Evolutionary conservation across 2,113 vertebrate genomes (phyloP).

Genomic region (Poeciliopsis retropinna): DNA sequence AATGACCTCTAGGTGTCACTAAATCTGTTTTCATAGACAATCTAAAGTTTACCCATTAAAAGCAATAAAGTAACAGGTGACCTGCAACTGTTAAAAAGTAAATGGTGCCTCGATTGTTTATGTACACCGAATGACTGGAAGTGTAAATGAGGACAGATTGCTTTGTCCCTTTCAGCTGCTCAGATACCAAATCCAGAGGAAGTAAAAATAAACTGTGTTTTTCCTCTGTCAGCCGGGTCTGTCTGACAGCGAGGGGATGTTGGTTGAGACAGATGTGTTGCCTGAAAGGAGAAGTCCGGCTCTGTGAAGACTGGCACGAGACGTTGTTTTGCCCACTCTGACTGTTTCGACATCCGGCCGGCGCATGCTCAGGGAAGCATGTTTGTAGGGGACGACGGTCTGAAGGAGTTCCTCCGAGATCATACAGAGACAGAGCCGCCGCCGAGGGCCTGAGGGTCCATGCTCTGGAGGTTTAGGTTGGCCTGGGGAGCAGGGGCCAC

Average conservation of each 20-base stretch:
- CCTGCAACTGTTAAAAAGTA: slow-evolving; percentile 87
- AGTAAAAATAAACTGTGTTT: slow-evolving; percentile 44
- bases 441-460: background rate
- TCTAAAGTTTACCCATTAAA: slow-evolving; percentile 10
- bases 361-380: background rate
- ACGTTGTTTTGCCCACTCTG: background rate
- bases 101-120: slow-evolving; percentile 20
- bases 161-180: background rate
- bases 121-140: slow-evolving; percentile 1
- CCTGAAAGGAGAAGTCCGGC: slow-evolving; percentile 56
- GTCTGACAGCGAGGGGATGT: slow-evolving; percentile 19
- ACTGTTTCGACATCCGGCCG: background rate
- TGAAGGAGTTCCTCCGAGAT: slow-evolving; percentile 4
- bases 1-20: slow-evolving; percentile 29
- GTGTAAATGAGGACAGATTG: too few relatives aligned
- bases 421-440: slow-evolving; percentile 38
- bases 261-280: slow-evolving; percentile 20
- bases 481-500: slow-evolving; percentile 21
- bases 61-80: slow-evolving; percentile 87
- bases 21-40: slow-evolving; percentile 2
- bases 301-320: slow-evolving; percentile 28
- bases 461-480: slow-evolving; percentile 29
- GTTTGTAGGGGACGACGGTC: slow-evolving; percentile 5
- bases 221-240: slow-evolving; percentile 49
- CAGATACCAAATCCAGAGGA: slow-evolving; percentile 36